These are phyloP conservation scores for Nycticryphes semicollaris DNA, from an alignment of 2,113 vertebrate genomes.

Conservation along the genomic window DNA sequence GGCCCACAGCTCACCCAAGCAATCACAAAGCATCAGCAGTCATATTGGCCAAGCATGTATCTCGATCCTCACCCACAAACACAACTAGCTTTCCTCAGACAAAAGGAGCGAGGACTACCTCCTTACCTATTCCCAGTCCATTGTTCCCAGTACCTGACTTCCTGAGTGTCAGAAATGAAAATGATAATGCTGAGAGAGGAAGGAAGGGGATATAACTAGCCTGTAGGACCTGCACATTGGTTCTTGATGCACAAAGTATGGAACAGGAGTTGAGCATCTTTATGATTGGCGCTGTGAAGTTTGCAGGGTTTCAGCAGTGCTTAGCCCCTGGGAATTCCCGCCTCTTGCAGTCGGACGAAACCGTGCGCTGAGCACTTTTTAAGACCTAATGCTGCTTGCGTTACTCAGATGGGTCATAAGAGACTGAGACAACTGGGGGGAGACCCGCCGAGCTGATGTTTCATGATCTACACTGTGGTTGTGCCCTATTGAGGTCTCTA, in stretches of 20 bases:
- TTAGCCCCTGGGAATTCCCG: background rate
- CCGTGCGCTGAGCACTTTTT: background rate
- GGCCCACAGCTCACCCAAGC: background rate
- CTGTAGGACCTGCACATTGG: rapidly evolving
- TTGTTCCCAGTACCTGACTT: background rate
- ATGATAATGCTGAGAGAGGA: background rate
- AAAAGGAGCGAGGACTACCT: rapidly evolving
- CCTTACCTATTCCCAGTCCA: background rate
- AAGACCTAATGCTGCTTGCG: background rate
- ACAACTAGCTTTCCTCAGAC: rapidly evolving
- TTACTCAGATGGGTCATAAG: background rate
- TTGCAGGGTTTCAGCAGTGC: background rate
- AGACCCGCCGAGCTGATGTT: background rate
- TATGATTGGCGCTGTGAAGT: rapidly evolving
- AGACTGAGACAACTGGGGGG: background rate
- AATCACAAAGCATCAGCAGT: background rate
- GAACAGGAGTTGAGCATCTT: rapidly evolving
- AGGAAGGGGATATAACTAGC: background rate
- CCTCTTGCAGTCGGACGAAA: background rate
- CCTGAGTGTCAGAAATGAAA: background rate
- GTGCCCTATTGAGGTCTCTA: background rate
- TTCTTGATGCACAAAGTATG: background rate
- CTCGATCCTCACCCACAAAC: background rate
- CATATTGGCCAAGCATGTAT: rapidly evolving
- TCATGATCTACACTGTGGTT: rapidly evolving